These are phyloP conservation scores for Anastrepha ludens DNA, from an alignment of 1,140 invertebrate genomes.

Conservation along the genomic window DNA sequence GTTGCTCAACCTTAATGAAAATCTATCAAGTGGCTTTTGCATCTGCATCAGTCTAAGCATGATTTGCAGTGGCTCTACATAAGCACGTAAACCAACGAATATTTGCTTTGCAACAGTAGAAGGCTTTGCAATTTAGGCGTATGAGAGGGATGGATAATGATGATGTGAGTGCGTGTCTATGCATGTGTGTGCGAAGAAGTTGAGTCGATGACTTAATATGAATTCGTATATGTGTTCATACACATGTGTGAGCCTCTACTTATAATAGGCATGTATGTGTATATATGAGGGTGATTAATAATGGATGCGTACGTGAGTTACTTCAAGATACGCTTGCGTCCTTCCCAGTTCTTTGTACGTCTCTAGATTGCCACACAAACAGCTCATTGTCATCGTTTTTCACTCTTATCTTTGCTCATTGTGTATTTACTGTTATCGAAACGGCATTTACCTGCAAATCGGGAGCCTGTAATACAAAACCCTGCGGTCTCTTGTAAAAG, in stretches of 20 bases:
- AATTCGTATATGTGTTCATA: not conserved
- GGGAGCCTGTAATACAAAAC: not conserved
- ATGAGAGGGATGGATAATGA: not conserved
- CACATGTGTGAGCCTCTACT: no score
- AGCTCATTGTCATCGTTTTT: not conserved
- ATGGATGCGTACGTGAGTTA: not conserved
- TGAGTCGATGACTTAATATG: not conserved
- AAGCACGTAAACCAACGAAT: not conserved
- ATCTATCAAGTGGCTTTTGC: not conserved
- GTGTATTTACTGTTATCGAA: conserved; percentile 25
- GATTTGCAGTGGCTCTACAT: not conserved
- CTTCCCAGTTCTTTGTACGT: not conserved
- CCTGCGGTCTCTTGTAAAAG: not conserved
- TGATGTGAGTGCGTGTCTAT: not conserved
- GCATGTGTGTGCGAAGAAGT: not conserved
- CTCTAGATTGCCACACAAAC: not conserved
- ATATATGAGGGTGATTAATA: conserved; percentile 12
- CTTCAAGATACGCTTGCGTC: not conserved
- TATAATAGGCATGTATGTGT: not conserved
- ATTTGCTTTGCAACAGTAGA: not conserved
- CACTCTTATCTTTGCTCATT: not conserved
- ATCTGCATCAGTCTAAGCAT: not conserved
- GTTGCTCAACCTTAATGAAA: not conserved
- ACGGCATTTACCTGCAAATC: conserved; percentile 12
- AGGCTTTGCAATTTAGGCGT: not conserved